Evolutionary conservation across 2,888 invertebrate genomes (phyloP), one percentile per base, ranked within the genome.

Genomic region (Podabrus alpinus): DNA sequence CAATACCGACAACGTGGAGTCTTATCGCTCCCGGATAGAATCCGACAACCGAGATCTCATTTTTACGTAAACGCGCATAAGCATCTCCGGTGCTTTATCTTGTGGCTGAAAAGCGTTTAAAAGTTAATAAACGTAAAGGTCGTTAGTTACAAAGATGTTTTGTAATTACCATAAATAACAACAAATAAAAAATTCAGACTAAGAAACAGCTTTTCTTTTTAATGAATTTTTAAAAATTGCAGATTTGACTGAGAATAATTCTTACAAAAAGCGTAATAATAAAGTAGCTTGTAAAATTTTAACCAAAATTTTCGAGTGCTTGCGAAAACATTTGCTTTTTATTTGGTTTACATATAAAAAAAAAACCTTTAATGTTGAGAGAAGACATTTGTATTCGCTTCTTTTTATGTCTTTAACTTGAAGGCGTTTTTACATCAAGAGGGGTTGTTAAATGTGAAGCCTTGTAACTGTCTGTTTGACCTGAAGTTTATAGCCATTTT

Each of bases 401-500:
- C 45, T 45, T 45, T 29, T 45, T 45, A 45, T 45, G 45, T 45
- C 45, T 45, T 45, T 45, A 45, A 45, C 45, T 45, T 45, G 45
- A 45, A 45, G 45, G 45, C 45, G 45, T 45, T 45, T 45, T 45
- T 45, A 45, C 45, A 45, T 45, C 45, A 45, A 45, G 45, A 45
- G n/a, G 45, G 45, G 45, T 45, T 45, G 45, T 45, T 45, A 19
- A n/a, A 64, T 21, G 62, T 64, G 68, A 19, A 59, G 29, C 16
- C 17, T 59, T 45, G 59, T 45, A 59, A 29, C 15, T 17, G 68
- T 24, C 59, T 68, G 68, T 21, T 69, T 69, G 72, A 72, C 72
- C 68, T 25, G 68, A 29, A 69, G 69, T 73, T 73, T 73, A 70
- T 70, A 25, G 70, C 66, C 66, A 60, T 61, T 70, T 70, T 59